phyloP scores from a whole-genome alignment of 2,797 vertebrate species.

The Bucorvus abyssinicus region DNA sequence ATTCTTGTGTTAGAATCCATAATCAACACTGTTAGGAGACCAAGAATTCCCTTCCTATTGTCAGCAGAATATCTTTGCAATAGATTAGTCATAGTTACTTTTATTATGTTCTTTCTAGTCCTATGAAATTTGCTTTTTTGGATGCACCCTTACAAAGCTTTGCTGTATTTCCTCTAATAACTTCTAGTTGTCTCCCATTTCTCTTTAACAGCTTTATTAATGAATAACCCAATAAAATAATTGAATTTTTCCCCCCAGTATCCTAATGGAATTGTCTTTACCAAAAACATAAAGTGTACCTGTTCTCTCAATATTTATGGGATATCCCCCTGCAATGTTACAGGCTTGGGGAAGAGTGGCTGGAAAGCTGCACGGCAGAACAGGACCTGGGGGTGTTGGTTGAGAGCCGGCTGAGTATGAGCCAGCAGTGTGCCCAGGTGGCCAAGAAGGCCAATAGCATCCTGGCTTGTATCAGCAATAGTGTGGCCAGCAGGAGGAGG shows the following conservation, averaged over 20 bases:
- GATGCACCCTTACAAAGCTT: neutral
- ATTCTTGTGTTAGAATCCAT: neutral
- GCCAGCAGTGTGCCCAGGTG: too few species aligned
- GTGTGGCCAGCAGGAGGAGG: too few species aligned
- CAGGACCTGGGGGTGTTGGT: too few species aligned
- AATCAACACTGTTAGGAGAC: neutral
- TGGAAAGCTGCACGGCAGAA: too few species aligned
- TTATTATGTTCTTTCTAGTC: neutral
- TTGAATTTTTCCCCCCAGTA: neutral
- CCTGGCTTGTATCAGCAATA: too few species aligned
- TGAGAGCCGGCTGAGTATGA: too few species aligned
- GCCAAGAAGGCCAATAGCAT: too few species aligned
- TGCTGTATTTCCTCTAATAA: neutral
- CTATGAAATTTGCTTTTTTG: neutral
- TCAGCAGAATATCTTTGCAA: neutral
- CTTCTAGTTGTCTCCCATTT: neutral
- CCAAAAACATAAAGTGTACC: neutral
- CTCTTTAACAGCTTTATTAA: neutral
- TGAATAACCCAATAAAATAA: neutral
- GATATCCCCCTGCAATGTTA: too few species aligned
- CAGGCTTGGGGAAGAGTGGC: too few species aligned
- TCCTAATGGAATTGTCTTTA: neutral
- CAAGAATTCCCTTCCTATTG: neutral
- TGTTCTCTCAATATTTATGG: neutral
- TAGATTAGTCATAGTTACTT: neutral